Percentiles rank a stretch among this genome's conserved stretches.
phyloP scores from a whole-genome alignment of 1,140 invertebrate species.

The Aphelenchoides avenae region DNA sequence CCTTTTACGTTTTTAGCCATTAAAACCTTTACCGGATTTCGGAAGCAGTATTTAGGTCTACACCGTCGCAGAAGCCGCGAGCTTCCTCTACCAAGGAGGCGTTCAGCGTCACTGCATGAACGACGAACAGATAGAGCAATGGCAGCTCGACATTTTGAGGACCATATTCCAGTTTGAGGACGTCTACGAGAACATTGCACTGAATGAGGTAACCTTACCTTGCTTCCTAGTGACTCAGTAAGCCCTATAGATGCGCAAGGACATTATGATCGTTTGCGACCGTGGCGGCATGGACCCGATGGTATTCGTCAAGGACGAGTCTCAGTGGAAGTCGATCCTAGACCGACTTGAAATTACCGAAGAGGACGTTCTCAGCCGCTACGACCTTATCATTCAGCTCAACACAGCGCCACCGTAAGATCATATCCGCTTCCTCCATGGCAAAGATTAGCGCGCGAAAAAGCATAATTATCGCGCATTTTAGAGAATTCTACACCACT shows the following conservation, averaged over 20 bases:
- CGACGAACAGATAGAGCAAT: conserved; percentile 32
- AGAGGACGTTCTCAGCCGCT: conserved; percentile 26
- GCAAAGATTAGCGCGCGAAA: conserved; percentile 2
- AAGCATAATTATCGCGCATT: conserved; percentile 22
- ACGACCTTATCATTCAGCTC: conserved; percentile 32
- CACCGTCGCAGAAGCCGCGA: conserved; percentile 28
- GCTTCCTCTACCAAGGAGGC: conserved; percentile 27
- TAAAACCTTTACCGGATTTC: too few species aligned
- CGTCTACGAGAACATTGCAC: conserved; percentile 40
- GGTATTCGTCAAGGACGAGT: conserved; percentile 20
- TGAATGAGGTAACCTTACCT: conserved; percentile 12
- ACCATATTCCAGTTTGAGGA: conserved; percentile 36
- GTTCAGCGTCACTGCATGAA: conserved; percentile 20
- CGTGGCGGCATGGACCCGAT: conserved; percentile 37
- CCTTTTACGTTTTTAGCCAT: too few species aligned
- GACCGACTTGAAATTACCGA: conserved; percentile 22
- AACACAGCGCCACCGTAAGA: conserved; percentile 31
- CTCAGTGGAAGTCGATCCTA: conserved; percentile 20
- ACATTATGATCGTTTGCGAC: conserved; percentile 39
- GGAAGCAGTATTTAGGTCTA: conserved; percentile 35
- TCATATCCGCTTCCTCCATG: too few species aligned
- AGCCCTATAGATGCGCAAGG: conserved; percentile 12
- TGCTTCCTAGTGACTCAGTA: conserved; percentile 1
- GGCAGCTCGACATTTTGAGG: conserved; percentile 34
- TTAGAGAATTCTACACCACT: conserved; percentile 27